Evolutionary conservation across 2,888 invertebrate genomes (phyloP), one percentile per base, ranked within the genome.

Genomic region (Aphidius colemani): DNA sequence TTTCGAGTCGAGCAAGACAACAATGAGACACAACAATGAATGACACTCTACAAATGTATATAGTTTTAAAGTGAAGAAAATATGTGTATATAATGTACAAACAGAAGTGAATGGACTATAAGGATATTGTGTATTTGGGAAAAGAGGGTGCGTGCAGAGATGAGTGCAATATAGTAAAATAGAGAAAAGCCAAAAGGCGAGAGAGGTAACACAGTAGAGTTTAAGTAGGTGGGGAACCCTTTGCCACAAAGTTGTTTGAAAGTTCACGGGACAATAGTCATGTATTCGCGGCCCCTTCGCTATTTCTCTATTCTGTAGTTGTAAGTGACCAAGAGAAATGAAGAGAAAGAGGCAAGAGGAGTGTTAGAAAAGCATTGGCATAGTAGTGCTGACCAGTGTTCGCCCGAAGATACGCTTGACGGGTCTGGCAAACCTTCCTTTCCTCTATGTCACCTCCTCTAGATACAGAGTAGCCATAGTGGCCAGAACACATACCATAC

Each of bases 371-470:
- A 67, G 73, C 72, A 63, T 70, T 65, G 66, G 71, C n/a, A n/a
- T n/a, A n/a, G n/a, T 74, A 75, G 76, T 77, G 76, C 75, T 75
- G 78, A 79, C 77, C 79, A 74, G 75, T 77, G 78, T 78, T 78
- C 78, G 70, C 69, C 72, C 75, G 75, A 79, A 79, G 79, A 80
- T 78, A 79, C 79, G 79, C 74, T 79, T 78, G 79, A 79, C 79
- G 79, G 75, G 75, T 66, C 69, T 66, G 65, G 65, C 63, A 64
- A 58, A 66, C 55, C 63, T 41, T 63, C 61, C 55, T 51, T 18
- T 30, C 5, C 43, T 43, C 40, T 40, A 43, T 50, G 56, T 45
- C 53, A 11, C 44, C 48, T 53, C 56, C 59, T 43, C 59, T 65
- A 18, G 13, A 18, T 18, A 18, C 13, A 60, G 57, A 57, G 59